Evolutionary conservation across 23 tunicate species (phyloP).

Genomic region (Pegea sp.): DNA sequence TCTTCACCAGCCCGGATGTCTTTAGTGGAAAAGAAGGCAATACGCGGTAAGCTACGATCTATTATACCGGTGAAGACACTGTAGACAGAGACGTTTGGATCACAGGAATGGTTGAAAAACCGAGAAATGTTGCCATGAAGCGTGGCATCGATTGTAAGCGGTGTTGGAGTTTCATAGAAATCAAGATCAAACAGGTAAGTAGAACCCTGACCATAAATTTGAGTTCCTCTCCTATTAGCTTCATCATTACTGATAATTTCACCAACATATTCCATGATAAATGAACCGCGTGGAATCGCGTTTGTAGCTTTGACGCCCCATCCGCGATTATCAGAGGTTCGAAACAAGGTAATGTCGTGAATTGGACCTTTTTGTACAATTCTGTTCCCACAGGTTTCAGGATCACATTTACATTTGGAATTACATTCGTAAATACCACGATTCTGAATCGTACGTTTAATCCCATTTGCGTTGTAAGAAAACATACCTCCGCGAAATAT

Average conservation of each 20-base stretch:
- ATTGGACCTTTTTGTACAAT: not conserved
- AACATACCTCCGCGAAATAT: too few relatives aligned
- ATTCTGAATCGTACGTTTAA: too few relatives aligned
- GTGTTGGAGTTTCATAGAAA: not conserved
- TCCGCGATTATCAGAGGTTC: not conserved
- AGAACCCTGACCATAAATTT: not conserved
- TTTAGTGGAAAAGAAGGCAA: not conserved
- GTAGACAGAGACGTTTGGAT: not conserved
- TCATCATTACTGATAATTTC: not conserved
- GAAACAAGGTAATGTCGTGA: not conserved
- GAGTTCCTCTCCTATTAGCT: not conserved
- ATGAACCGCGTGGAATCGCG: not conserved
- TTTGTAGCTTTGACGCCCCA: conserved; percentile 1
- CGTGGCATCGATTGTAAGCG: not conserved
- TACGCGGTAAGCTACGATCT: not conserved
- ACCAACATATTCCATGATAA: not conserved
- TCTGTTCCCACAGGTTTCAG: not conserved
- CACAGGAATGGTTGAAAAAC: not conserved
- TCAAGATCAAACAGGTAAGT: not conserved
- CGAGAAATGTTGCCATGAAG: not conserved
- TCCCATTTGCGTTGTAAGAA: too few relatives aligned
- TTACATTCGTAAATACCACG: not conserved
- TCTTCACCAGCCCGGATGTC: not conserved
- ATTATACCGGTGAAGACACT: not conserved
- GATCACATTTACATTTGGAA: not conserved